Evolutionary conservation across 2,113 vertebrate genomes (phyloP).

Genomic region (Rutilus rutilus): DNA sequence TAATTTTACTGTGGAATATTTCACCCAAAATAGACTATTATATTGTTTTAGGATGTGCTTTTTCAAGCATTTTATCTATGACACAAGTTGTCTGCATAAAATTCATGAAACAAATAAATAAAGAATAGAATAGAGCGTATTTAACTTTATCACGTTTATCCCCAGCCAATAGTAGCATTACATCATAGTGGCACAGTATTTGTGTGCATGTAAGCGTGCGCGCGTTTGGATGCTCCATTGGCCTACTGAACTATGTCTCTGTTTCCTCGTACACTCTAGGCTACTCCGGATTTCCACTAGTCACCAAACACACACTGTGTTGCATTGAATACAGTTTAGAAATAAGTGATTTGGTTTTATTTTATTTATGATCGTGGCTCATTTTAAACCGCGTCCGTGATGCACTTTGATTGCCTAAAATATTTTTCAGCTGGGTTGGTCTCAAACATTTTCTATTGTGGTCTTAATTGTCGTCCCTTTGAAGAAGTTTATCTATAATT

Average conservation of each 20-base stretch:
- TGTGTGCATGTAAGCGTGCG: slow-evolving; percentile 43
- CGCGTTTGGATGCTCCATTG: slow-evolving; percentile 63
- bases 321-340: background rate
- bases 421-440: background rate
- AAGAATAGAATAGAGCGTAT: background rate
- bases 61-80: background rate
- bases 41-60: background rate
- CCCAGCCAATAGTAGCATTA: slow-evolving; percentile 41
- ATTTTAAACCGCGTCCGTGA: background rate
- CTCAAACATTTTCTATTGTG: slow-evolving; percentile 8
- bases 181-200: slow-evolving; percentile 51
- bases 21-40: background rate
- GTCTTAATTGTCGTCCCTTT: slow-evolving; percentile 28
- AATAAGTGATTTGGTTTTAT: background rate
- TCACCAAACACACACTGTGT: background rate
- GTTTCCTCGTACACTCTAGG: slow-evolving; percentile 59
- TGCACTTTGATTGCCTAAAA: background rate
- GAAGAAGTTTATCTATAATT: slow-evolving; percentile 21
- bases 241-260: slow-evolving; percentile 77
- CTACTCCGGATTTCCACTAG: background rate
- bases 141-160: background rate
- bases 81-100: background rate
- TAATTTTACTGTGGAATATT: background rate
- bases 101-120: background rate
- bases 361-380: background rate